These are phyloP conservation scores for Marmota flaviventris DNA, from an alignment of 2,113 vertebrate species.

Conservation along the genomic window DNA sequence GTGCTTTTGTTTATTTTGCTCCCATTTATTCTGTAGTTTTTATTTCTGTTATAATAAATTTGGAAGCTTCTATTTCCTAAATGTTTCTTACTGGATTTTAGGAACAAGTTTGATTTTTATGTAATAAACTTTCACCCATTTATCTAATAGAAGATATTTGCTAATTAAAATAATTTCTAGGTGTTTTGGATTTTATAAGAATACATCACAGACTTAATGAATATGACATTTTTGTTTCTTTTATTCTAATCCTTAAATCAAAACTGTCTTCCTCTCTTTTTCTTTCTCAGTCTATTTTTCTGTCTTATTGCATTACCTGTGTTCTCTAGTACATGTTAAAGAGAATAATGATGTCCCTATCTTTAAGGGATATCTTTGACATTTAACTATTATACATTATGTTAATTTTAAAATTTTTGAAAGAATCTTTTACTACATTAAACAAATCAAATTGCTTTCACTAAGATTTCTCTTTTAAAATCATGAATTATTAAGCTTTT, in stretches of 20 bases:
- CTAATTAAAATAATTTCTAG: neutral
- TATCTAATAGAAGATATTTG: neutral
- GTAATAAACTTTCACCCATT: neutral
- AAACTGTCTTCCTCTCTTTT: neutral
- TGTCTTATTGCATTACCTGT: neutral
- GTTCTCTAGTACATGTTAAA: neutral
- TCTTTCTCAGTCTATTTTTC: neutral
- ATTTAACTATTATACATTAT: neutral
- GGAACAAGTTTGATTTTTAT: neutral
- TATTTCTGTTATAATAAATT: neutral
- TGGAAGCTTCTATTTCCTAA: neutral
- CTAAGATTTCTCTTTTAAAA: neutral
- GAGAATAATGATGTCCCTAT: neutral
- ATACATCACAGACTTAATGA: neutral
- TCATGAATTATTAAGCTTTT: neutral
- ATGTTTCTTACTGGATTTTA: neutral
- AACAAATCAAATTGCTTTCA: neutral
- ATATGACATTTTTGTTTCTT: neutral
- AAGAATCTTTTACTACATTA: neutral
- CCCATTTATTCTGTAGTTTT: neutral
- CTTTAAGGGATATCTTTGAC: neutral
- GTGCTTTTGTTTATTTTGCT: neutral
- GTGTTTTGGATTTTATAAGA: neutral
- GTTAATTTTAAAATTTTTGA: neutral
- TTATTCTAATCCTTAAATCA: neutral